Base-by-base conservation (phyloP, 37 sponge, comb jelly and placozoan species). In the Agelas oroides region DNA sequence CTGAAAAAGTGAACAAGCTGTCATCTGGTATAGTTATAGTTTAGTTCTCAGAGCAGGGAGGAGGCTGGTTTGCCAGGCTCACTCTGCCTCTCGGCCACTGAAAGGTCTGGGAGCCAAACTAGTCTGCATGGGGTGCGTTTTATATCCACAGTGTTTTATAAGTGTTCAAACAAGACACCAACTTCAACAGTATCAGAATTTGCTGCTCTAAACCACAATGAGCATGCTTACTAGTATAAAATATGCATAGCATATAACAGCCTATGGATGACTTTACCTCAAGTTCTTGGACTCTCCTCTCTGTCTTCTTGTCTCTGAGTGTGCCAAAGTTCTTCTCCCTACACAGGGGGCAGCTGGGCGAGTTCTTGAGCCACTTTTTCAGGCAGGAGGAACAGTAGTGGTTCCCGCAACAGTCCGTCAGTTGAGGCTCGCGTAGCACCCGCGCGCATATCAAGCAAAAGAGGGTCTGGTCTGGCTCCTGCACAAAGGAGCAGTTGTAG, bases 401-500 rank as follows among this genome's bases (percentile, higher is more conserved):
- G 76, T 76, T 76, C 20, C 76, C 60, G 59, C 76, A 76, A 58
- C 76, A 76, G 76, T 58, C 60, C 19, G 76, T 76, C 37, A 76
- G 59, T n/a, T 76, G 58, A 0, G 76, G 76, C 59, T 76, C 76
- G 16, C 59, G 31, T 1, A 76, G 37, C 35, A 76, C 76, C 28
- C 36, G 20, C 5, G 76, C 32, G 59, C 76, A 76, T 20, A 76
- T 58, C 20, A 35, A 21, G 59, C 76, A 76, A 30, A 55, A 38
- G 59, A 34, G 59, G 5, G 23, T 32, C 59, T 30, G 19, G 15
- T 76, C 76, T 2, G 35, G 55, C 20, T 59, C 76, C n/a, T 76
- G 27, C n/a, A 76, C 59, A 6, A 35, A 35, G 23, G 76, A 59
- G 59, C 76, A 76, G 76, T 35, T 76, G 76, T 59, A 76, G 59